Percentiles rank a stretch among this genome's conserved stretches.
phyloP scores from a whole-genome alignment of 2,797 vertebrate genomes.

The Pseudomugil tenellus region DNA sequence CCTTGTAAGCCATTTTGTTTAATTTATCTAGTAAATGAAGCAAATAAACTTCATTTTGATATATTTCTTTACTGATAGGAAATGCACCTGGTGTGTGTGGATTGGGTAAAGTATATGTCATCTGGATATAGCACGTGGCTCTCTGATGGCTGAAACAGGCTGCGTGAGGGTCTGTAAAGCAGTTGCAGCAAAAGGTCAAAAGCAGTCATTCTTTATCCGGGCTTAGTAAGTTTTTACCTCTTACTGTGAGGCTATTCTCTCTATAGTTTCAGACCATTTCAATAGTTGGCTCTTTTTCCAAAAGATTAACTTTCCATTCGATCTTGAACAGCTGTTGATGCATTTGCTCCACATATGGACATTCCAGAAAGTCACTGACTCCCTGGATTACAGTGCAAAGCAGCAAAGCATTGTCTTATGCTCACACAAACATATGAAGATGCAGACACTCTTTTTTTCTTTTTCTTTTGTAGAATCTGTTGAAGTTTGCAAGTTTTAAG shows the following conservation, averaged over 20 bases:
- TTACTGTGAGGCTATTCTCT: slow-evolving; percentile 57
- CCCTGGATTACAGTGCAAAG: slow-evolving; percentile 63
- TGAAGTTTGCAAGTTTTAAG: slow-evolving; percentile 73
- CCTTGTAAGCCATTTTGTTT: slow-evolving; percentile 23
- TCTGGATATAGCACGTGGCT: slow-evolving; percentile 55
- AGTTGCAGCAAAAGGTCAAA: slow-evolving; percentile 60
- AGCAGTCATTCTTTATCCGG: slow-evolving; percentile 61
- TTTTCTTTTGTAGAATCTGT: slow-evolving; percentile 72
- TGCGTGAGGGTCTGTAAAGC: slow-evolving; percentile 53
- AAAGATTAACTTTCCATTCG: slow-evolving; percentile 69
- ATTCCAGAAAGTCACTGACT: slow-evolving; percentile 73
- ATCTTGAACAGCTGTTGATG: slow-evolving; percentile 74
- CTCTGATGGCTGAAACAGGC: slow-evolving; percentile 72
- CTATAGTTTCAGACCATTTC: slow-evolving; percentile 66
- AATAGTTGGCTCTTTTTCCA: slow-evolving; percentile 66
- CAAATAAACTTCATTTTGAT: slow-evolving; percentile 34
- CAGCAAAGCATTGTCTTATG: slow-evolving; percentile 54
- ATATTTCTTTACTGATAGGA: slow-evolving; percentile 34
- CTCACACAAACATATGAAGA: slow-evolving; percentile 62
- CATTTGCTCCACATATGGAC: slow-evolving; percentile 69
- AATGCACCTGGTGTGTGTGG: slow-evolving; percentile 44
- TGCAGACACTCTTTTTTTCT: slow-evolving; percentile 30
- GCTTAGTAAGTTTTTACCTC: slow-evolving; percentile 48
- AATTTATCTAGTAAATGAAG: slow-evolving; percentile 17
- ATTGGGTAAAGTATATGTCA: slow-evolving; percentile 31